Evolutionary conservation across 2,888 invertebrate genomes (phyloP).

Genomic region (Aleiodes testaceus): DNA sequence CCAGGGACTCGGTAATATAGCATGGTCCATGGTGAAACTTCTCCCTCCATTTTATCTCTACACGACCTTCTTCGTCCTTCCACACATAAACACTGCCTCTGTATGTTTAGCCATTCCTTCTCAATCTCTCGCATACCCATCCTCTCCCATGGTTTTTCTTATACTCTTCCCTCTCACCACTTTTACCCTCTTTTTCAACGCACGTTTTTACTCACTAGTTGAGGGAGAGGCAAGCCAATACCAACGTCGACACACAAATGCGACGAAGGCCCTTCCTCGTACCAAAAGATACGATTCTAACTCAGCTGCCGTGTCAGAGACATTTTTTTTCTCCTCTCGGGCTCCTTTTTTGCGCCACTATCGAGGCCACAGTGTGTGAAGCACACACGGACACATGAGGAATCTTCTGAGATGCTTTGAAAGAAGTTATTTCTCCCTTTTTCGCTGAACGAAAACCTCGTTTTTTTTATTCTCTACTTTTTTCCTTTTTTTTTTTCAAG

Average conservation of each 20-base stretch:
- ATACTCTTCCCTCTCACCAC: conserved; percentile 31
- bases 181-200: conserved; percentile 38
- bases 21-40: conserved; percentile 68
- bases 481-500: background rate
- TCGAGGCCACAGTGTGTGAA: background rate
- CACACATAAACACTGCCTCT: conserved; percentile 51
- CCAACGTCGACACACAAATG: conserved; percentile 22
- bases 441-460: background rate
- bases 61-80: conserved; percentile 59
- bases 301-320: conserved; percentile 26
- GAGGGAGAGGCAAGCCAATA: background rate
- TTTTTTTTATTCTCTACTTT: background rate
- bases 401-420: conserved; percentile 13
- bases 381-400: conserved; percentile 19
- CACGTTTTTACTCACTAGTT: conserved; percentile 29
- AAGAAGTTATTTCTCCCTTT: conserved; percentile 3
- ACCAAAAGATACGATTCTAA: conserved; percentile 37
- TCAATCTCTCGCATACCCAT: conserved; percentile 51
- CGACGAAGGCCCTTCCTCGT: conserved; percentile 24
- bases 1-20: conserved; percentile 69
- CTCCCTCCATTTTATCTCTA: conserved; percentile 53
- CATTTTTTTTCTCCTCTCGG: conserved; percentile 13
- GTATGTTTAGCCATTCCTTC: conserved; percentile 49
- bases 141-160: conserved; percentile 43
- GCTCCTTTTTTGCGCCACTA: background rate